Conservation (phyloP, 2,113 vertebrate species). For the Echinops telfairi region DNA sequence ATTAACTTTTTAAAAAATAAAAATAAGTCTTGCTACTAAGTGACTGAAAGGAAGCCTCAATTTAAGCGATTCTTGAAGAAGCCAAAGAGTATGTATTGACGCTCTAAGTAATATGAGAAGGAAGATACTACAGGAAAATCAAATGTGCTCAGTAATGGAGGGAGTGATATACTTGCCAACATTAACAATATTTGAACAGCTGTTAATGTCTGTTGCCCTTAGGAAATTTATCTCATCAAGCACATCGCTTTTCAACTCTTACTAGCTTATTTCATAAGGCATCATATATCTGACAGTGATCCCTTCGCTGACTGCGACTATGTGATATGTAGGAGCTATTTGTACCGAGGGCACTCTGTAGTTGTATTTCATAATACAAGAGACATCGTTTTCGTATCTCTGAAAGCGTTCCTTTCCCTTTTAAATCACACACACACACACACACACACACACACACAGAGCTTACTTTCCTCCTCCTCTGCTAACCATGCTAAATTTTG, state of each 20-base stretch:
- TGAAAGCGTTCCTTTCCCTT: slow-evolving; percentile 1
- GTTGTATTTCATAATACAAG: slow-evolving; percentile 32
- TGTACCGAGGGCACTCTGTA: neutral
- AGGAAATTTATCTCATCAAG: slow-evolving; percentile 74
- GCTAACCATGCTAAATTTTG: too few relatives aligned
- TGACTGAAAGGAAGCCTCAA: neutral
- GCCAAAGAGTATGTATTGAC: slow-evolving; percentile 13
- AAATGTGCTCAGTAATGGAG: slow-evolving; percentile 41
- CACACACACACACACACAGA: too few relatives aligned
- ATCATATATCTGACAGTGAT: slow-evolving; percentile 67
- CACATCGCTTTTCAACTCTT: slow-evolving; percentile 56
- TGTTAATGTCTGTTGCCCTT: slow-evolving; percentile 74
- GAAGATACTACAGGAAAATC: slow-evolving; percentile 43
- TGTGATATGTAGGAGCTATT: neutral
- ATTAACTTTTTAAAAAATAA: neutral
- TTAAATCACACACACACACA: neutral
- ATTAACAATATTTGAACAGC: slow-evolving; percentile 65
- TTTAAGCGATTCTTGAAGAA: slow-evolving; percentile 27
- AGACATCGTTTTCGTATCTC: slow-evolving; percentile 20
- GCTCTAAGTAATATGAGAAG: slow-evolving; percentile 44
- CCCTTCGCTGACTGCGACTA: neutral
- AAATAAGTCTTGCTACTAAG: slow-evolving; percentile 21
- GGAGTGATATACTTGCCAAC: slow-evolving; percentile 55
- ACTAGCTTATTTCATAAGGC: slow-evolving; percentile 72
- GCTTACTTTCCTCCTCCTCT: too few relatives aligned